phyloP scores from a whole-genome alignment of 2,797 vertebrate species.

The Lepilemur septentrionalis region DNA sequence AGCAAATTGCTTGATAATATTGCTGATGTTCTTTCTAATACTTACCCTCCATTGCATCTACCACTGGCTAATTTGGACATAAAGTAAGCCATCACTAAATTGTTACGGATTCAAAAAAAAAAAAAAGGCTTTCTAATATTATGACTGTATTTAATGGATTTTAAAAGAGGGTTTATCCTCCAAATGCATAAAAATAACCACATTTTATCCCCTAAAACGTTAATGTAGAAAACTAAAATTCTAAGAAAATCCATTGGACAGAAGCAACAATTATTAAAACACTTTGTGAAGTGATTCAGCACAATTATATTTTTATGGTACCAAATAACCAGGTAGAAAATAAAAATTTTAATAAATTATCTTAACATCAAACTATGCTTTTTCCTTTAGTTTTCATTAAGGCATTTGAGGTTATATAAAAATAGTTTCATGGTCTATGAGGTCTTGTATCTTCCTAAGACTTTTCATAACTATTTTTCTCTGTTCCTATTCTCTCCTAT shows the following conservation, averaged over 20 bases:
- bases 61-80: neutral
- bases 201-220: neutral
- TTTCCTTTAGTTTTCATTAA: slow-evolving; percentile 11
- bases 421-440: neutral
- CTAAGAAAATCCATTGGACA: neutral
- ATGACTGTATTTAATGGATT: neutral
- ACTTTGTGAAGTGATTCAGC: neutral
- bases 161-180: neutral
- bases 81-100: neutral
- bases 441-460: neutral
- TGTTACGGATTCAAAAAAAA: neutral
- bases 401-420: neutral
- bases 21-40: neutral
- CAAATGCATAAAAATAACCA: neutral
- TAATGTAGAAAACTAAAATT: neutral
- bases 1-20: neutral
- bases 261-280: slow-evolving; percentile 7
- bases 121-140: neutral
- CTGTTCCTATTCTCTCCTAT: neutral
- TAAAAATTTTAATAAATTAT: neutral
- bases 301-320: neutral
- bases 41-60: neutral
- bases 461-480: slow-evolving; percentile 10
- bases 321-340: slow-evolving; percentile 4
- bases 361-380: neutral